Base-by-base conservation (phyloP, 1,140 invertebrate genomes). In the Akabosia matsudoensis region DNA sequence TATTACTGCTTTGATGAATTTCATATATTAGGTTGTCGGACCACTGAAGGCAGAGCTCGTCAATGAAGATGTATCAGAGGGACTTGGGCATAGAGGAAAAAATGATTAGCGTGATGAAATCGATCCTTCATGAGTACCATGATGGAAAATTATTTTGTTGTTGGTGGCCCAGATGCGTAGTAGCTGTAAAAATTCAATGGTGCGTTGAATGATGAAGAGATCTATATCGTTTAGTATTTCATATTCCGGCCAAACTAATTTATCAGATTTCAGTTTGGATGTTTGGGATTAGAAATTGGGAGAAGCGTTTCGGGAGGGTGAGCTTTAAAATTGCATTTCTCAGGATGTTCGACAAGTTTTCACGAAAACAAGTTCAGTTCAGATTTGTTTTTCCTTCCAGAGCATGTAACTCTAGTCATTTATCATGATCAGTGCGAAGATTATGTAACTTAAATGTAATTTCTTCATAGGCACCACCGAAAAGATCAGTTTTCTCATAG, bases 41-140 rank as follows among this genome's bases (percentile, higher is more conserved):
- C n/a, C n/a, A n/a, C n/a, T n/a, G n/a, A n/a, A n/a, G n/a, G n/a
- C n/a, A n/a, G n/a, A n/a, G n/a, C n/a, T n/a, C n/a, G n/a, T n/a
- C 14, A 56, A 56, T 67, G 37, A 31, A 67, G 61, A 67, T 67
- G 61, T 67, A 45, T 10, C 7, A 45, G 37, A 10, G 7, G 7
- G 61, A 67, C 10, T 3, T 30, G 37, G 24, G n/a, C n/a, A n/a
- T n/a, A n/a, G n/a, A n/a, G n/a, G n/a, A n/a, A n/a, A n/a, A n/a
- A n/a, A 31, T 67, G 61, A 67, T 67, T 67, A 67, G 61, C 61
- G 61, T 67, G 61, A 67, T 67, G 61, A 67, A 67, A 67, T 16
- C 22, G 54, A 56, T 56, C 10, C 54, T 56, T 56, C 22, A 56
- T 56, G 54, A 10, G 54, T 7, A 24, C 10, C 54, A 56, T 56